Conservation (phyloP, 2,113 vertebrate genomes). For the Elanoides forficatus region DNA sequence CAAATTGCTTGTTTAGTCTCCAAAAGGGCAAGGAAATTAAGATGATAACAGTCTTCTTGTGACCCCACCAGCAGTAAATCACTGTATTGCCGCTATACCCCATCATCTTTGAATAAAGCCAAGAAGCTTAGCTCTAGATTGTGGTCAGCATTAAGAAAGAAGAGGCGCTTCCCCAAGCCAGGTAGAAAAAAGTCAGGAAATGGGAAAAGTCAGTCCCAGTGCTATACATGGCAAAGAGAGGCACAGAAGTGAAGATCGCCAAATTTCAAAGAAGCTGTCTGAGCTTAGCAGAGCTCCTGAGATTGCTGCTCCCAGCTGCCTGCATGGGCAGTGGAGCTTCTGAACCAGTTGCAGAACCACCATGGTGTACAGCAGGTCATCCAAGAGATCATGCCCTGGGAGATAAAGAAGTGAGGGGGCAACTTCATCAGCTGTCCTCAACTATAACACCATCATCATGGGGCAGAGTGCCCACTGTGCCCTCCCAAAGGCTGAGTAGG, state of each 20-base stretch:
- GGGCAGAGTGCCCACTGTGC: background rate
- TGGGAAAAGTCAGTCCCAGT: background rate
- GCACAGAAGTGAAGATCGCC: background rate
- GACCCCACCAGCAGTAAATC: background rate
- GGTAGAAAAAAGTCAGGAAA: background rate
- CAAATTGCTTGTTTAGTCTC: background rate
- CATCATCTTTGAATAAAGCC: background rate
- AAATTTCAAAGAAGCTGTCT: background rate
- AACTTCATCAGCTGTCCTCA: background rate
- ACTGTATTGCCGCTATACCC: background rate
- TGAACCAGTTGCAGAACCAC: background rate
- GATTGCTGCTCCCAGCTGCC: background rate
- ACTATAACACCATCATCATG: fast-evolving
- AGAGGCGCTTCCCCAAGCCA: background rate
- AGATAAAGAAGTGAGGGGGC: background rate
- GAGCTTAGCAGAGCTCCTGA: background rate
- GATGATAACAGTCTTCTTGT: background rate
- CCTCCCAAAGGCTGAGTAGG: background rate
- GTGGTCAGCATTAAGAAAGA: background rate
- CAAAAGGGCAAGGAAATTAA: background rate
- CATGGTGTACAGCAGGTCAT: background rate
- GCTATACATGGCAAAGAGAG: background rate
- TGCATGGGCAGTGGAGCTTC: background rate
- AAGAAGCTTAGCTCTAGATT: background rate
- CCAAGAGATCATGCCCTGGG: background rate